Evolutionary conservation across 2,888 invertebrate species (phyloP).

Genomic region (Tenodera sinensis): DNA sequence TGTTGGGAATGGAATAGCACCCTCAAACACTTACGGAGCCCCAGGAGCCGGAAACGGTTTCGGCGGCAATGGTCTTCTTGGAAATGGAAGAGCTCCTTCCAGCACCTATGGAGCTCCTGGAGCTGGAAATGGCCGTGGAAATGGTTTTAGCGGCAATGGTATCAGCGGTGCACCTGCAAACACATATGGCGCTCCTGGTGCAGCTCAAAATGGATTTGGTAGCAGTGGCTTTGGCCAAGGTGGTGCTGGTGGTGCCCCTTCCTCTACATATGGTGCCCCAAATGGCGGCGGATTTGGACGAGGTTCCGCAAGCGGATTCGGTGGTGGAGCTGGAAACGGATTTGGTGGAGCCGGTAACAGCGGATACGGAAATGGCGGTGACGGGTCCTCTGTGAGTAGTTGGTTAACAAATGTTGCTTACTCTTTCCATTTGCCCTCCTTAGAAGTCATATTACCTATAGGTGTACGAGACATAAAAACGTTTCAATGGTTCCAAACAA

Average conservation of each 20-base stretch:
- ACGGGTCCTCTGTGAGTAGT: conserved; percentile 25
- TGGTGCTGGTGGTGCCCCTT: conserved; percentile 15
- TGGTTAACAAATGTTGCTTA: neutral
- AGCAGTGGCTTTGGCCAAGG: neutral
- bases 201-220: conserved; percentile 1
- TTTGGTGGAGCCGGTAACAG: neutral
- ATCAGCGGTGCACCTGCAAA: neutral
- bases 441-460: no score
- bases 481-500: no score
- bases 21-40: conserved; percentile 27
- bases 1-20: conserved; percentile 12
- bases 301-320: conserved; percentile 6
- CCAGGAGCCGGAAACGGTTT: conserved; percentile 18
- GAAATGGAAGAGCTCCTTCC: neutral
- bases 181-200: conserved; percentile 22
- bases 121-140: neutral
- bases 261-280: conserved; percentile 14
- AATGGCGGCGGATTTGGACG: neutral
- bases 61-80: conserved; percentile 27
- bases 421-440: neutral
- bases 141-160: neutral
- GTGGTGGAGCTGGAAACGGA: neutral
- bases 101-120: conserved; percentile 13
- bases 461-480: no score
- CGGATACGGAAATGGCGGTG: conserved; percentile 20